Base-by-base conservation (phyloP, 2,797 vertebrate genomes). In the Eospalax fontanierii region DNA sequence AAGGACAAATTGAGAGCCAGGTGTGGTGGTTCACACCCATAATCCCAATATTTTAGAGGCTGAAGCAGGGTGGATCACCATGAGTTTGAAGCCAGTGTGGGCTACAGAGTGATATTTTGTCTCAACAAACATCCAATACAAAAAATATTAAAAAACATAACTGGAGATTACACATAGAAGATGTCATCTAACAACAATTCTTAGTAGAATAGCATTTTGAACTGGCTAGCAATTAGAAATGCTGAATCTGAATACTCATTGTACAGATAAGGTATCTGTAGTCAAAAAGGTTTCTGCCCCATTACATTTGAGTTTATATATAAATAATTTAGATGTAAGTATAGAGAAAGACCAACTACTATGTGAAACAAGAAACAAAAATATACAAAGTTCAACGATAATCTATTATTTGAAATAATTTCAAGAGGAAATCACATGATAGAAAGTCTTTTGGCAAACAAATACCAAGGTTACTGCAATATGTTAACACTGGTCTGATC, bases 401-500 rank as follows among this genome's bases (percentile, higher is more conserved):
- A 94, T 82, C 91, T 91, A 95, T 75, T 68, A 91, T 88, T 71
- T 95, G 84, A 97, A 95, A 95, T 87, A 54, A 79, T 89, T 79
- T 96, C 87, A 83, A 95, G 92, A 95, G 92, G 84, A 97, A 96
- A 94, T 91, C 87, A 94, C 71, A 80, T 54, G 81, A 87, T 26
- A 91, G 1, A 71, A 96, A 91, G 76, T 79, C 85, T 96, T n/a
- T 80, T 96, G 95, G 96, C 96, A 96, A 96, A 82, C 74, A 70
- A 21, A 84, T 0, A 79, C 81, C 46, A 92, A 95, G 96, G 89
- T 95, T 95, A 78, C 84, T 96, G 96, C 96, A 95, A 95, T 97
- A 97, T 97, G 96, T 96, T 93, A 97, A 76, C 92, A 83, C 89
- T 96, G 96, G 93, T 95, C 82, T 89, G 91, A 95, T 95, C 96